These are phyloP conservation scores for Rhimphoctona megacephalus DNA, from an alignment of 2,888 invertebrate species.

Conservation along the genomic window DNA sequence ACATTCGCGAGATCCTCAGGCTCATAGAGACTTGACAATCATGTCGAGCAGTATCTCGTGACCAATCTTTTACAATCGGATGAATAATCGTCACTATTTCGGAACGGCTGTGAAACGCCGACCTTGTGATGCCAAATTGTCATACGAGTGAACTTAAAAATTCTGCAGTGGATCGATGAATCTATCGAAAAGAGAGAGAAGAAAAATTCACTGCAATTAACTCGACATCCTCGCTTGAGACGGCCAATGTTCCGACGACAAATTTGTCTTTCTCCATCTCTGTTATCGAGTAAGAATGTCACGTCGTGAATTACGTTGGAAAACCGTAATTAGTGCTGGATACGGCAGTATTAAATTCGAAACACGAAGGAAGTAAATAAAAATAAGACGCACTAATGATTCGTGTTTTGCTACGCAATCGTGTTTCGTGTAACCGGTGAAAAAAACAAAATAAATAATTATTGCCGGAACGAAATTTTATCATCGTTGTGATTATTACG, in stretches of 20 bases:
- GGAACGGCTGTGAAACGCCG: slow-evolving; percentile 75
- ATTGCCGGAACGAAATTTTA: slow-evolving; percentile 76
- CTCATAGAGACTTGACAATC: slow-evolving; percentile 80
- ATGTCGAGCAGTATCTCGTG: slow-evolving; percentile 82
- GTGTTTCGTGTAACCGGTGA: slow-evolving; percentile 53
- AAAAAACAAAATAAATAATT: slow-evolving; percentile 20
- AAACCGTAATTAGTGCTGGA: slow-evolving; percentile 35
- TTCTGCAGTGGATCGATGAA: slow-evolving; percentile 46
- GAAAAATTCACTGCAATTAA: slow-evolving; percentile 47
- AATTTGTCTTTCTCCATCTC: not conserved
- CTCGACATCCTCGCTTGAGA: slow-evolving; percentile 52
- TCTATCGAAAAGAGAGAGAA: not conserved
- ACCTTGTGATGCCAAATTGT: slow-evolving; percentile 68
- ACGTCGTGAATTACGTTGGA: slow-evolving; percentile 1
- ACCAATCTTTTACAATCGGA: slow-evolving; percentile 77
- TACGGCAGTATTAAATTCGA: slow-evolving; percentile 65
- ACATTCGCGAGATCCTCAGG: slow-evolving; percentile 87
- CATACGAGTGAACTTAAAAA: slow-evolving; percentile 34
- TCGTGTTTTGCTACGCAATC: slow-evolving; percentile 7
- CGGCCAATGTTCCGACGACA: slow-evolving; percentile 17
- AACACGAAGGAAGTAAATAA: slow-evolving; percentile 4
- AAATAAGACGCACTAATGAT: not conserved
- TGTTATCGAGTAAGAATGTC: slow-evolving; percentile 2
- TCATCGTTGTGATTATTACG: slow-evolving; percentile 84
- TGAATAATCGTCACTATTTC: slow-evolving; percentile 73